phyloP scores from a whole-genome alignment of 2,888 invertebrate genomes.

The Penaeus monodon region DNA sequence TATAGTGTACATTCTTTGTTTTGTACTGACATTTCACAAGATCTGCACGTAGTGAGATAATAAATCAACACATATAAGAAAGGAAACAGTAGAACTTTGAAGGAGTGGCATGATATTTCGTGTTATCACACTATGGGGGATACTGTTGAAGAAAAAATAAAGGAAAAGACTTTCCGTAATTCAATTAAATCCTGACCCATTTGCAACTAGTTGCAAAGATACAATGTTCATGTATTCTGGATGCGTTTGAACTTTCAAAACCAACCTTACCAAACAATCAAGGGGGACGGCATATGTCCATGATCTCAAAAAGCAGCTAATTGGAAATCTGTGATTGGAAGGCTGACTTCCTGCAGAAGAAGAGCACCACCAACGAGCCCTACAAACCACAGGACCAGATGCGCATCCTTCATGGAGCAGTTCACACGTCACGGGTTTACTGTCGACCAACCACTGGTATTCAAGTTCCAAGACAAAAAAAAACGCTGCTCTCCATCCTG shows the following conservation, averaged over 20 bases:
- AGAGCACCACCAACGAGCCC: constrained; percentile 88
- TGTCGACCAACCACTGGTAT: constrained; percentile 88
- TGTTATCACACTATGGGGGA: no score
- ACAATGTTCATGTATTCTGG: no score
- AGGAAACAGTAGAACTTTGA: fast-evolving
- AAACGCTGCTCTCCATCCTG: constrained; percentile 81
- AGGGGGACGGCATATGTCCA: constrained; percentile 60
- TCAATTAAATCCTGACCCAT: no score
- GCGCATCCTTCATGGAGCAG: constrained; percentile 79
- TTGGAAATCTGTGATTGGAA: constrained; percentile 88
- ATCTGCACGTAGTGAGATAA: no score
- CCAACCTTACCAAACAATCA: constrained; percentile 36
- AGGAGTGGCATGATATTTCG: no score
- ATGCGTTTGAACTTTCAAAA: background rate
- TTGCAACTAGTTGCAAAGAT: no score
- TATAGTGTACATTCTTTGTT: no score
- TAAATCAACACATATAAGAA: no score
- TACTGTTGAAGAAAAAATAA: no score
- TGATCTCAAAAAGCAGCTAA: constrained; percentile 74
- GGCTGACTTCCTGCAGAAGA: constrained; percentile 94
- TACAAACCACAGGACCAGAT: constrained; percentile 97
- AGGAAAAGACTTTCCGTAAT: no score
- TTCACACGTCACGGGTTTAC: constrained; percentile 92
- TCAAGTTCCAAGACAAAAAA: constrained; percentile 90
- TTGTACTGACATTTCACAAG: no score